Percentiles rank a stretch among this genome's conserved stretches.
Conservation (phyloP, 2,797 vertebrate species). For the Poeciliopsis gracilis region DNA sequence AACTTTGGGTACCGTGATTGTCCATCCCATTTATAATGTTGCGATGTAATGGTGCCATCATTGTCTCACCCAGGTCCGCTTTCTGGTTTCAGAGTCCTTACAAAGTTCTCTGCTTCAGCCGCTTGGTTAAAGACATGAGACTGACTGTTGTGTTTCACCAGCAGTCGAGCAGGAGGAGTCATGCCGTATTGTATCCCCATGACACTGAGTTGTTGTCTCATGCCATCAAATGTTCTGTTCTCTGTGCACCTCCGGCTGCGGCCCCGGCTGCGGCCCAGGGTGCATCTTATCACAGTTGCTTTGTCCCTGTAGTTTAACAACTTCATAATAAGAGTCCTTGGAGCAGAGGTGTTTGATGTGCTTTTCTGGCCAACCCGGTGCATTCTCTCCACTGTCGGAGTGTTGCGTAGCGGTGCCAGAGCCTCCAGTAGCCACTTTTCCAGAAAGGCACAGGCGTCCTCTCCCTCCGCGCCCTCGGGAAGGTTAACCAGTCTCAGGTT, state of each 20-base stretch:
- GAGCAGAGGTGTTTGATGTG: background rate
- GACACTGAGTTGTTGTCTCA: background rate
- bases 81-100: background rate
- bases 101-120: background rate
- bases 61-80: background rate
- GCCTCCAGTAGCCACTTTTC: no score
- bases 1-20: background rate
- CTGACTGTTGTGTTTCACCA: background rate
- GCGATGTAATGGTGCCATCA: background rate
- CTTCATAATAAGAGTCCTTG: background rate
- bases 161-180: background rate
- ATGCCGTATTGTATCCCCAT: background rate
- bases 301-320: background rate
- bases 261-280: no score
- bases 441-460: no score
- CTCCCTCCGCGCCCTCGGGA: no score
- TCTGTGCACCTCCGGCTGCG: background rate
- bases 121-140: background rate
- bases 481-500: no score
- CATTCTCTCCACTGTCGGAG: no score
- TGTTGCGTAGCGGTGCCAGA: no score
- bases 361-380: no score
- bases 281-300: background rate
- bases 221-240: background rate
- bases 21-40: background rate